These are phyloP conservation scores for Cladorhizidae sp. DNA, from an alignment of 37 sponge, comb jelly and placozoan genomes.

Conservation along the genomic window DNA sequence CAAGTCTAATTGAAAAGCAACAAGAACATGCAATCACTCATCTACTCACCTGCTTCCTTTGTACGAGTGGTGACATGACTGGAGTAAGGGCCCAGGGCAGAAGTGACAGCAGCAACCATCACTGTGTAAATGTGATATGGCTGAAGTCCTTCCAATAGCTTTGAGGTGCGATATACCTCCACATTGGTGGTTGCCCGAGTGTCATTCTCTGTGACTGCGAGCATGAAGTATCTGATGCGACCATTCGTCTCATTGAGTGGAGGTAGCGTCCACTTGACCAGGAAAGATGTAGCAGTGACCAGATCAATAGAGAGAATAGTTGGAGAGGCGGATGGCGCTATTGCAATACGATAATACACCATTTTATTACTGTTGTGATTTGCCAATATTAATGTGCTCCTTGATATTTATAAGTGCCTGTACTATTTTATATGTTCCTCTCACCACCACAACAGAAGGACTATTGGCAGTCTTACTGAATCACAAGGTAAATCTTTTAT, in stretches of 20 bases:
- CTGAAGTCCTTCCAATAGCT: neutral
- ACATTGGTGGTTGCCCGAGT: neutral
- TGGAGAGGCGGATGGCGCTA: neutral
- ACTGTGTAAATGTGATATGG: slow-evolving; percentile 5
- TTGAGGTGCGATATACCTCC: neutral
- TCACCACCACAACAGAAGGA: too few species aligned
- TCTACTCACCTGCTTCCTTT: slow-evolving; percentile 22
- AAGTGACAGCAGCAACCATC: slow-evolving; percentile 30
- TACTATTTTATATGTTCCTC: too few species aligned
- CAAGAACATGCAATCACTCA: too few species aligned
- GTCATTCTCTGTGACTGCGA: slow-evolving; percentile 13
- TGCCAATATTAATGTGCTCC: too few species aligned
- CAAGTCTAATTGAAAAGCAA: too few species aligned
- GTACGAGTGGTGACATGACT: neutral
- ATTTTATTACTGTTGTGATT: too few species aligned
- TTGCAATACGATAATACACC: too few species aligned
- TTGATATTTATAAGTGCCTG: too few species aligned
- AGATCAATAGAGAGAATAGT: neutral
- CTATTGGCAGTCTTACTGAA: too few species aligned
- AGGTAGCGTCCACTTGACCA: slow-evolving; percentile 24
- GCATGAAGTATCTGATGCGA: slow-evolving; percentile 4
- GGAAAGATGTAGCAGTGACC: neutral
- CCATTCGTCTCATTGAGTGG: slow-evolving; percentile 13
- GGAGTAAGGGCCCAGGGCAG: neutral
- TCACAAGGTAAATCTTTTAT: too few species aligned